phyloP scores from a whole-genome alignment of 2,797 vertebrate genomes.

The Lagorchestes hirsutus region DNA sequence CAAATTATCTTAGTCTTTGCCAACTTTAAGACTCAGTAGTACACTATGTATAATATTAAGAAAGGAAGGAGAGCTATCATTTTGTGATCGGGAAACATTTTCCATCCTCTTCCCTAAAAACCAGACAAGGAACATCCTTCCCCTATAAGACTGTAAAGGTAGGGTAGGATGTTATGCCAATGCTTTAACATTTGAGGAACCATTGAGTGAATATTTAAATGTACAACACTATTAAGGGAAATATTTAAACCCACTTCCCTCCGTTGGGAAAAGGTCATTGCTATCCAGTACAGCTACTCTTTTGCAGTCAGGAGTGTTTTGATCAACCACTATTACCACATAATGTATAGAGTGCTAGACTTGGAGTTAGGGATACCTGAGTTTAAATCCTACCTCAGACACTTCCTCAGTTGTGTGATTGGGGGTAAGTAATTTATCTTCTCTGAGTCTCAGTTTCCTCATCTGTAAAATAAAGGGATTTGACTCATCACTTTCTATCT shows the following conservation, averaged over 20 bases:
- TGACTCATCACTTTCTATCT: neutral
- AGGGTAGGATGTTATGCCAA: neutral
- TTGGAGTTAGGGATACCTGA: neutral
- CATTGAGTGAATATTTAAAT: neutral
- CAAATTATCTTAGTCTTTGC: neutral
- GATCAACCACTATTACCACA: neutral
- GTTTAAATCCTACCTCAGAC: neutral
- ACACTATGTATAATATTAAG: neutral
- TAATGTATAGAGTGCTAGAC: neutral
- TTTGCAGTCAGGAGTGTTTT: neutral
- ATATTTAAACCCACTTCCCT: neutral
- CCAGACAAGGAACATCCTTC: neutral
- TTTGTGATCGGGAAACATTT: neutral
- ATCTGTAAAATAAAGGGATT: neutral
- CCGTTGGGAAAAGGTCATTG: neutral
- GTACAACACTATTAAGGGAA: neutral
- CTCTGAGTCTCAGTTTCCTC: neutral
- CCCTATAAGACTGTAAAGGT: neutral
- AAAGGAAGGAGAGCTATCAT: neutral
- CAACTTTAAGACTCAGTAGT: slow-evolving; percentile 11
- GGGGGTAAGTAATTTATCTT: neutral
- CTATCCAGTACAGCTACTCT: neutral
- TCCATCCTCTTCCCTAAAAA: neutral
- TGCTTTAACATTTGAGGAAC: neutral
- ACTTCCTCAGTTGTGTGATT: neutral